These are phyloP conservation scores for Boloria selene DNA, from an alignment of 2,888 invertebrate genomes.

Conservation along the genomic window DNA sequence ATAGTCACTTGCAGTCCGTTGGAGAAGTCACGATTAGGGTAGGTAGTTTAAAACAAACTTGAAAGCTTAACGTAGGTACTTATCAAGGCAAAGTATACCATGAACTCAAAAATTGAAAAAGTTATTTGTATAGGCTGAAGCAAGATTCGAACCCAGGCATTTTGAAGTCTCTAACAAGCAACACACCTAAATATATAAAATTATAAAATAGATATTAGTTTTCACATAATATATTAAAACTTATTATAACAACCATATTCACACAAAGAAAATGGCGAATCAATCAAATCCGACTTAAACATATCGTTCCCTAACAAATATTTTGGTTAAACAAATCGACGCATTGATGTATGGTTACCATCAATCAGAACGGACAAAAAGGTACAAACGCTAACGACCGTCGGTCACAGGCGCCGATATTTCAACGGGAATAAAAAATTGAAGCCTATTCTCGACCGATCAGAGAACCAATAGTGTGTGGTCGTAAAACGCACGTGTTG, in stretches of 20 bases:
- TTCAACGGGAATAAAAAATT: conserved; percentile 60
- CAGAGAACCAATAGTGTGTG: conserved; percentile 62
- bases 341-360: conserved; percentile 52
- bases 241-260: not conserved
- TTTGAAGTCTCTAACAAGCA: too few relatives aligned
- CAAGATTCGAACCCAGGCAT: too few relatives aligned
- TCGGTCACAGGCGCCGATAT: conserved; percentile 49
- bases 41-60: too few relatives aligned
- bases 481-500: conserved; percentile 80
- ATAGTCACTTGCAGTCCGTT: too few relatives aligned
- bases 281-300: conserved; percentile 10
- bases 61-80: too few relatives aligned
- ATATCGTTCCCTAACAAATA: conserved; percentile 26
- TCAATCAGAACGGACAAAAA: conserved; percentile 61
- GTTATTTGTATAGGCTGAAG: too few relatives aligned
- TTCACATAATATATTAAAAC: too few relatives aligned
- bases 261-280: conserved; percentile 7
- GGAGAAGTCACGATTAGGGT: too few relatives aligned
- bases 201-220: too few relatives aligned
- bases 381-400: conserved; percentile 47
- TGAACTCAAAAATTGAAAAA: too few relatives aligned
- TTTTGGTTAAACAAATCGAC: conserved; percentile 40
- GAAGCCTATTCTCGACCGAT: conserved; percentile 66
- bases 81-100: too few relatives aligned
- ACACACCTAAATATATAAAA: too few relatives aligned